These are phyloP conservation scores for Drosophila kuntzei DNA, from an alignment of 2,888 invertebrate species.

Conservation along the genomic window DNA sequence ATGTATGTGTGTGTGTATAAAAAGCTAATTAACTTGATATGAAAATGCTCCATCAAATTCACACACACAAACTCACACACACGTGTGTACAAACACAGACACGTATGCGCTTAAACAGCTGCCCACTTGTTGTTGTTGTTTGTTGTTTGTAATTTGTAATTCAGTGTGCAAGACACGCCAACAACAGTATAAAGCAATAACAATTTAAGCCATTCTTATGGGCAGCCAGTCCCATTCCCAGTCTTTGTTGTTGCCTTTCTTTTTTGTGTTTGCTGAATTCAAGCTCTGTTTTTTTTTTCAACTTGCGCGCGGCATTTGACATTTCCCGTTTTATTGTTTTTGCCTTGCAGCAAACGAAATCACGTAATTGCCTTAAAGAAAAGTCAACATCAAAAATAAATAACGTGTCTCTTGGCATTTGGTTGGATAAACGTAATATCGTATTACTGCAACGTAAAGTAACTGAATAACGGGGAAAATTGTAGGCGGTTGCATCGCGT, in stretches of 20 bases:
- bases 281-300: slow-evolving; percentile 20
- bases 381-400: slow-evolving; percentile 17
- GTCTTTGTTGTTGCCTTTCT: slow-evolving; percentile 37
- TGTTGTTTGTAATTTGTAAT: slow-evolving; percentile 44
- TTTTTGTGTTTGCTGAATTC: slow-evolving; percentile 24
- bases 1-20: slow-evolving; percentile 24
- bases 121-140: slow-evolving; percentile 44
- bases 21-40: slow-evolving; percentile 64
- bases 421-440: slow-evolving; percentile 23
- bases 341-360: slow-evolving; percentile 28
- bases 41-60: slow-evolving; percentile 44
- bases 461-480: slow-evolving; percentile 25
- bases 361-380: slow-evolving; percentile 50
- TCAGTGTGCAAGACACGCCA: slow-evolving; percentile 55
- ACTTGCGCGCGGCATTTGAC: slow-evolving; percentile 46
- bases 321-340: slow-evolving; percentile 51
- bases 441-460: slow-evolving; percentile 40
- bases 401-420: slow-evolving; percentile 20
- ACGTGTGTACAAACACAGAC: background rate
- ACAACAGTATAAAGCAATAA: slow-evolving; percentile 32
- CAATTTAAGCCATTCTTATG: slow-evolving; percentile 56
- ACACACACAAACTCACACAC: slow-evolving; percentile 5
- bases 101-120: slow-evolving; percentile 35
- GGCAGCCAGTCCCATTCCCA: slow-evolving; percentile 15
- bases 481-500: slow-evolving; percentile 8